Conservation (phyloP, 2,797 vertebrate genomes). For the Gymnothorax reevesii region DNA sequence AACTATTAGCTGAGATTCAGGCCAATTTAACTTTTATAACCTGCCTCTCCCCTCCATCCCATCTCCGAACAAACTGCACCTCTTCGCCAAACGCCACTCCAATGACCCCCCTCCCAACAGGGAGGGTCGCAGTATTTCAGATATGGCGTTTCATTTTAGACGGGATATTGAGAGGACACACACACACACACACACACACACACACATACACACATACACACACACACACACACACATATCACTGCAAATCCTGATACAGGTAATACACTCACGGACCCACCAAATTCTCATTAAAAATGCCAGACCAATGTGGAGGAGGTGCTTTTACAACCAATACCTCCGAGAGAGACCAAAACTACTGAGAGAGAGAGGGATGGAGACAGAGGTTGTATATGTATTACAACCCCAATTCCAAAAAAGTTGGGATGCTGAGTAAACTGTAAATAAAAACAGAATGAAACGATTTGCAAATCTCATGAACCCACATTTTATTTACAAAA, state of each 20-base stretch:
- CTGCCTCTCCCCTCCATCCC: background rate
- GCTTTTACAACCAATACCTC: background rate
- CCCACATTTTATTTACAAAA: no score
- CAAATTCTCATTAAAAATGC: background rate
- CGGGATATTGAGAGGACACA: background rate
- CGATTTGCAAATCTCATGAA: no score
- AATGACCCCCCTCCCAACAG: background rate
- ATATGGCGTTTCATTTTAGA: conserved; percentile 18
- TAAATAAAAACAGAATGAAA: no score
- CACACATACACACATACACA: no score
- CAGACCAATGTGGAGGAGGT: background rate
- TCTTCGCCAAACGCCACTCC: background rate
- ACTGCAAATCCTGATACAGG: background rate
- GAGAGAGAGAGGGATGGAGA: background rate
- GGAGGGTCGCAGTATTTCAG: background rate
- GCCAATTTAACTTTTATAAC: background rate
- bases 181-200: no score
- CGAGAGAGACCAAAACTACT: background rate
- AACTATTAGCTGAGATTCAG: background rate
- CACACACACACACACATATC: background rate
- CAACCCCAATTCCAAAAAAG: no score
- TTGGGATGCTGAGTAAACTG: no score
- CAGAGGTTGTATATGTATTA: no score
- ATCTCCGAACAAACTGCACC: background rate
- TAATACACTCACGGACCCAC: background rate